phyloP scores from a whole-genome alignment of 2,797 vertebrate genomes.

The Crocodylus rhombifer region DNA sequence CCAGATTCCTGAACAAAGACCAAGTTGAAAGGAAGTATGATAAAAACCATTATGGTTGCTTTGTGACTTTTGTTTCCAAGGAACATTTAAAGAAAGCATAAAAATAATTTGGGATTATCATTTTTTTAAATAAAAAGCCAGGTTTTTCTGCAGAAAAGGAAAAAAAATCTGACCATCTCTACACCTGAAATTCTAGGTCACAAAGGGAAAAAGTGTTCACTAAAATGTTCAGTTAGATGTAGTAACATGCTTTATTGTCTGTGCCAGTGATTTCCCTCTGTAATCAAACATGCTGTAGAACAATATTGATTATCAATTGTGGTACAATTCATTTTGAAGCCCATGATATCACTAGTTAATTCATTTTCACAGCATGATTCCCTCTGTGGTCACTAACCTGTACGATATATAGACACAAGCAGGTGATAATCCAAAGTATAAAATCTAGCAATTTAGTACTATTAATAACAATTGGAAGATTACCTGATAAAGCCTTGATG shows the following conservation, averaged over 20 bases:
- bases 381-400: not conserved
- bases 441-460: not conserved
- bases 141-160: not conserved
- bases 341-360: not conserved
- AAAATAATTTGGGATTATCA: not conserved
- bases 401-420: not conserved
- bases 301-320: not conserved
- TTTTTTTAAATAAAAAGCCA: not conserved
- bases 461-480: not conserved
- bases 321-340: fast-evolving
- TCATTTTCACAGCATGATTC: not conserved
- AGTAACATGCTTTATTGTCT: not conserved
- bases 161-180: not conserved
- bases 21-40: not conserved
- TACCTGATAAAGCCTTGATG: not conserved
- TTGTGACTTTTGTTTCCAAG: not conserved
- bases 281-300: too few species aligned
- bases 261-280: not conserved
- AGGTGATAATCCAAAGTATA: not conserved
- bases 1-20: not conserved
- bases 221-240: not conserved
- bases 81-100: not conserved
- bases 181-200: not conserved
- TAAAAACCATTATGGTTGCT: not conserved
- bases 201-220: not conserved